phyloP scores from a whole-genome alignment of 1,140 invertebrate genomes.

The Polyergus mexicanus region DNA sequence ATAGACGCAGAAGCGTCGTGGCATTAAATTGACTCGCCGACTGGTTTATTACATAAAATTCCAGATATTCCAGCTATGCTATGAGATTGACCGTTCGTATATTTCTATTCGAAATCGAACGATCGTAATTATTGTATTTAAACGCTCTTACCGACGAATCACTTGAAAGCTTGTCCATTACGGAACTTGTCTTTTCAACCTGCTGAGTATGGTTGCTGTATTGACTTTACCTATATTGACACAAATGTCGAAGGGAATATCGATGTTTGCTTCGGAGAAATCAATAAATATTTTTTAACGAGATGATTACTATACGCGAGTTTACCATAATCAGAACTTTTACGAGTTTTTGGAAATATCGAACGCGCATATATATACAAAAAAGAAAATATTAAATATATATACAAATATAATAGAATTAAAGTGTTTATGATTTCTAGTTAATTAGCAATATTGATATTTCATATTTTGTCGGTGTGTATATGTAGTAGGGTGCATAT shows the following conservation, averaged over 20 bases:
- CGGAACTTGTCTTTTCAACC: constrained; percentile 15
- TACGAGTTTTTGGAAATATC: background rate
- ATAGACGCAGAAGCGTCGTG: constrained; percentile 5
- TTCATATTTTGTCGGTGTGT: background rate
- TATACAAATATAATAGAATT: background rate
- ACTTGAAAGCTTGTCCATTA: constrained; percentile 37
- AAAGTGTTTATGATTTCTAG: constrained; percentile 4
- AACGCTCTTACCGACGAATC: constrained; percentile 42
- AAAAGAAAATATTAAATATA: no score
- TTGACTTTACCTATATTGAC: constrained; percentile 41
- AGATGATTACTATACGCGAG: no score
- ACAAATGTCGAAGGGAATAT: constrained; percentile 20
- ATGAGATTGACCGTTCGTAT: constrained; percentile 37
- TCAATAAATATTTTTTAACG: constrained; percentile 8
- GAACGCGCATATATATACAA: background rate
- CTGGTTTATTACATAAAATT: constrained; percentile 55
- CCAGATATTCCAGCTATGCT: constrained; percentile 37
- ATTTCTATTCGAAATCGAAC: constrained; percentile 38
- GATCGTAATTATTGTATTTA: constrained; percentile 25
- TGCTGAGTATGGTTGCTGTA: background rate
- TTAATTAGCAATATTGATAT: background rate
- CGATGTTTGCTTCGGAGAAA: background rate
- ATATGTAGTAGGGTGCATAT: background rate
- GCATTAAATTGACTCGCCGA: constrained; percentile 29
- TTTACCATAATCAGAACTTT: no score